Evolutionary conservation across 2,113 vertebrate species (phyloP).

Genomic region (Thunnus maccoyii): DNA sequence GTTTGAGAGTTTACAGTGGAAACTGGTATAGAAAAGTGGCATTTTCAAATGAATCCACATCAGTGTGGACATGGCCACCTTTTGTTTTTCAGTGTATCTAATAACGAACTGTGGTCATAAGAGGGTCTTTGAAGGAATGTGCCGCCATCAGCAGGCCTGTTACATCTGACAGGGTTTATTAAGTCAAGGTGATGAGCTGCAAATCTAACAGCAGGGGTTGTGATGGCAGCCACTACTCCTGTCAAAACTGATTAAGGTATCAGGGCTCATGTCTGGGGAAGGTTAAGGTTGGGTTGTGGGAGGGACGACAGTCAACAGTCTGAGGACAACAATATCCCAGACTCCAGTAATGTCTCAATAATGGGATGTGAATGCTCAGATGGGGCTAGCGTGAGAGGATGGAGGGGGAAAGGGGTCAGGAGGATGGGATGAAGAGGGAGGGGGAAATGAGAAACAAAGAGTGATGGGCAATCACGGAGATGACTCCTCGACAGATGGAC

Average conservation of each 20-base stretch:
- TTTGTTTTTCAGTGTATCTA: neutral
- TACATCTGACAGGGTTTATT: constrained; percentile 61
- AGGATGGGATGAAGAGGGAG: constrained; percentile 2
- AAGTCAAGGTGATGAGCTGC: constrained; percentile 55
- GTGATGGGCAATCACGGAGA: constrained; percentile 25
- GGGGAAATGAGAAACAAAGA: constrained; percentile 16
- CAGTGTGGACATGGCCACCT: neutral
- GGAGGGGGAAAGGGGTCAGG: constrained; percentile 27
- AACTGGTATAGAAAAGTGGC: neutral
- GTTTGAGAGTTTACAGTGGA: neutral
- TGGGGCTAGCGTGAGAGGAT: constrained; percentile 6
- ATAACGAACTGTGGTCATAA: neutral
- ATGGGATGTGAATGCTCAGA: constrained; percentile 26
- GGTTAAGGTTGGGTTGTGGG: neutral
- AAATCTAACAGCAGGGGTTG: constrained; percentile 40
- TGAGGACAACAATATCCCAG: constrained; percentile 24
- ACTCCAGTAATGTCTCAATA: constrained; percentile 39
- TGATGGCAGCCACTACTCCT: constrained; percentile 51
- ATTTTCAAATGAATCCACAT: neutral
- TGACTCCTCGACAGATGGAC: constrained; percentile 41
- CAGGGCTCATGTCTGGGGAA: constrained; percentile 26
- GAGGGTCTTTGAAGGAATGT: constrained; percentile 7
- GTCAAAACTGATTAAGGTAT: constrained; percentile 63
- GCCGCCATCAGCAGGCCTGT: constrained; percentile 23
- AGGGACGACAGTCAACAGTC: neutral